These are phyloP conservation scores for Myioborus miniatus DNA, from an alignment of 2,797 vertebrate genomes.

Conservation along the genomic window DNA sequence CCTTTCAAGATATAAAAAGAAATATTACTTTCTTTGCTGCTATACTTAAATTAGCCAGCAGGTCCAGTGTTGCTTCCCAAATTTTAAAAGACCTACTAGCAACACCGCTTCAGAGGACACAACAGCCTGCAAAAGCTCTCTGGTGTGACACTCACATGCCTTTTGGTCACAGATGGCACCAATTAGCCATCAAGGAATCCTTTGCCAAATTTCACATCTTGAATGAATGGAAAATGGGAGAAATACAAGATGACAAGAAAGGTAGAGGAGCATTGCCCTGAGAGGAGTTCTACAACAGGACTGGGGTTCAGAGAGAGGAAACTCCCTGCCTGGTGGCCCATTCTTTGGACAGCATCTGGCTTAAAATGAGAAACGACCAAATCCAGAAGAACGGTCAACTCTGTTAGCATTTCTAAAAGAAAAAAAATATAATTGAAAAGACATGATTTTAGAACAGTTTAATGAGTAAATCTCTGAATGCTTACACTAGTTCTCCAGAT, in stretches of 20 bases:
- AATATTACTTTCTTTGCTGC: not conserved
- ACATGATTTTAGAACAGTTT: not conserved
- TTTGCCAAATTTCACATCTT: not conserved
- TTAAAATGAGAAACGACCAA: not conserved
- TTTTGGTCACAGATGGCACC: not conserved
- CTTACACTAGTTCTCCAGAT: not conserved
- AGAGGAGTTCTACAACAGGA: not conserved
- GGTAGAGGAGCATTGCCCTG: not conserved
- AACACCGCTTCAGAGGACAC: not conserved
- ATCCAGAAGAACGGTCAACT: not conserved
- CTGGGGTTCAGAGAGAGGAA: not conserved
- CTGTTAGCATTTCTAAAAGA: not conserved
- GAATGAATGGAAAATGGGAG: not conserved
- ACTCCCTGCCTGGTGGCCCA: not conserved
- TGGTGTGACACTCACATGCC: too few relatives aligned
- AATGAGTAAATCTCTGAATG: not conserved
- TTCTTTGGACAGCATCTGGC: not conserved
- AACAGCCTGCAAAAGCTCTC: not conserved
- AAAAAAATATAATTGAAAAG: not conserved
- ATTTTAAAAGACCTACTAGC: not conserved
- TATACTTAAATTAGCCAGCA: not conserved
- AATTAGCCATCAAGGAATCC: not conserved
- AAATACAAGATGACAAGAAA: not conserved
- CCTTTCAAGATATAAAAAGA: not conserved
- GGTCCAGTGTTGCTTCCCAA: not conserved